Evolutionary conservation across 2,113 vertebrate genomes (phyloP).

Genomic region (Corythornis vintsioides): DNA sequence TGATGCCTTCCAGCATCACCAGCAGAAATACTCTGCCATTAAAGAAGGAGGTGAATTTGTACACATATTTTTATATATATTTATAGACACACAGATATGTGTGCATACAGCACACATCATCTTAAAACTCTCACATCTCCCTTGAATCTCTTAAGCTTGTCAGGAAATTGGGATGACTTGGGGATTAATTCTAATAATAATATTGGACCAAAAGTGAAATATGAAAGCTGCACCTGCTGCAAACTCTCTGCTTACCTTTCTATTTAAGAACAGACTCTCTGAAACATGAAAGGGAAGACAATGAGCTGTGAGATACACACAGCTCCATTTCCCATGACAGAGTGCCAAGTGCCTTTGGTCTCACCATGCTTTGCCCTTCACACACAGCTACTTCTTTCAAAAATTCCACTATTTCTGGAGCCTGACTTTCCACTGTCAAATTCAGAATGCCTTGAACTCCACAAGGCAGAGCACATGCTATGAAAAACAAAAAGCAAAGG

Average conservation of each 20-base stretch:
- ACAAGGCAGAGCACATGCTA: not conserved
- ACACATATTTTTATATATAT: not conserved
- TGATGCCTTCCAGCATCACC: accelerated
- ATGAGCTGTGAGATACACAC: not conserved
- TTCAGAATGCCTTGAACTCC: not conserved
- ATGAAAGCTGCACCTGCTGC: not conserved
- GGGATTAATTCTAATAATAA: not conserved
- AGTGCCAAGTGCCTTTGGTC: not conserved
- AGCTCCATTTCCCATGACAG: not conserved
- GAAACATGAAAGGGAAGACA: not conserved
- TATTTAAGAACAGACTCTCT: not conserved
- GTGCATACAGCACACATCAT: not conserved
- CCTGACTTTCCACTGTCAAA: not conserved
- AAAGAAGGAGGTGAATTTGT: not conserved
- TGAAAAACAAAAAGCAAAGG: not conserved
- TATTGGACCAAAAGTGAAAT: not conserved
- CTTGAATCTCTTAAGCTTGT: not conserved
- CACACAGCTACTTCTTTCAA: not conserved
- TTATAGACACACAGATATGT: not conserved
- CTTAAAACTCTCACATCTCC: not conserved
- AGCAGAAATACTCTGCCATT: not conserved
- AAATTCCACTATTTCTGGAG: not conserved
- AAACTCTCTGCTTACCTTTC: not conserved
- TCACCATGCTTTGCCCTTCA: not conserved
- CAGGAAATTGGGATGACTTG: not conserved